Evolutionary conservation across 2,888 invertebrate genomes (phyloP).

Genomic region (Autographa pulchrina): DNA sequence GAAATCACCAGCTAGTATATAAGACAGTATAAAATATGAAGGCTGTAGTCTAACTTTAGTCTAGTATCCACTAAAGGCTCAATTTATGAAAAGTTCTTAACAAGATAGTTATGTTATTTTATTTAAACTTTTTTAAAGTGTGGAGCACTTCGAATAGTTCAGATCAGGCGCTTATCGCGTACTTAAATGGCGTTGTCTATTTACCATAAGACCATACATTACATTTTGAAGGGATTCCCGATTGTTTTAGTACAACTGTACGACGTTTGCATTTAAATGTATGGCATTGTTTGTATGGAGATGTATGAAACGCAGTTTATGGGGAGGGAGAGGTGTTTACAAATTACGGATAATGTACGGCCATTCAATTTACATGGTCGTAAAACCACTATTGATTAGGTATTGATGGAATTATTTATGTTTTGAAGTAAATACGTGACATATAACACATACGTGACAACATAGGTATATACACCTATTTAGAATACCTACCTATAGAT

Average conservation of each 20-base stretch:
- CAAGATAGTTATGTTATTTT: too few species aligned
- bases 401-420: constrained; percentile 1
- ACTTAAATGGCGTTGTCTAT: not conserved
- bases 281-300: constrained; percentile 5
- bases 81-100: too few species aligned
- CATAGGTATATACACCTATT: too few species aligned
- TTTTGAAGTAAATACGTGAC: not conserved
- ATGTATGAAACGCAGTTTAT: not conserved
- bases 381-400: not conserved
- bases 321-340: not conserved
- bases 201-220: constrained; percentile 17
- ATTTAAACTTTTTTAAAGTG: not conserved
- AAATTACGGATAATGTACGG: not conserved
- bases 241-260: constrained; percentile 15
- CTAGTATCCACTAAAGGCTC: too few species aligned
- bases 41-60: too few species aligned
- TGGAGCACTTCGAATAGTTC: not conserved
- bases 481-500: too few species aligned
- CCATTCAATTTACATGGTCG: not conserved
- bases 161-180: too few species aligned
- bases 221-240: constrained; percentile 12
- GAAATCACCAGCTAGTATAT: not conserved
- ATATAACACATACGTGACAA: too few species aligned
- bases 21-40: too few species aligned
- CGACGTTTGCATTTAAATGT: constrained; percentile 35